Evolutionary conservation across 1,140 invertebrate species (phyloP).

Genomic region (Sesamia nonagrioides): DNA sequence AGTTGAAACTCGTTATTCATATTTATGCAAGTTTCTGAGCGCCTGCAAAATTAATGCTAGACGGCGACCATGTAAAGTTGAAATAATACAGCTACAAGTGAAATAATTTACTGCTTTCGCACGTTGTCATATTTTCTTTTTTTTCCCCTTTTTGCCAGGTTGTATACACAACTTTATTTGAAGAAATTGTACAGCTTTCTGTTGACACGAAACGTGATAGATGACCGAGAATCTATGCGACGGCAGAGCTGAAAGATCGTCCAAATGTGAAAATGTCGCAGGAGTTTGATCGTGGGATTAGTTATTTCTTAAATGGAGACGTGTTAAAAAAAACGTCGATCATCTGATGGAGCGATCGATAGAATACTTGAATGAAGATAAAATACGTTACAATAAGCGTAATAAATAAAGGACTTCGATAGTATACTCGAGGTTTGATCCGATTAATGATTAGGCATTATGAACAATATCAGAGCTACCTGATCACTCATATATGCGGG

Average conservation of each 20-base stretch:
- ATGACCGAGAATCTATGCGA: conserved; percentile 2
- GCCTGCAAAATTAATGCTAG: conserved; percentile 57
- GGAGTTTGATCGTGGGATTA: neutral
- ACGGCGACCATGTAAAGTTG: conserved; percentile 55
- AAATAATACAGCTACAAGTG: conserved; percentile 55
- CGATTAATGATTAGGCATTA: neutral
- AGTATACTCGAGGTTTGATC: neutral
- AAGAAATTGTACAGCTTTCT: neutral
- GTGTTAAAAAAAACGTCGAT: conserved; percentile 1
- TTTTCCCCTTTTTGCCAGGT: neutral
- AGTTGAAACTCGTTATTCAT: conserved; percentile 69
- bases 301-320: conserved; percentile 12
- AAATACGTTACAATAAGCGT: neutral
- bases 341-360: neutral
- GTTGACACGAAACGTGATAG: conserved; percentile 9
- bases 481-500: too few relatives aligned
- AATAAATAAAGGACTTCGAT: neutral
- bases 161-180: neutral
- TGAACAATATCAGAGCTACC: too few relatives aligned
- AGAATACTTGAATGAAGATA: neutral
- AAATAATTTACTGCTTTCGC: conserved; percentile 50
- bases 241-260: conserved; percentile 20
- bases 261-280: conserved; percentile 6
- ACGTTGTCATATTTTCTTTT: conserved; percentile 9
- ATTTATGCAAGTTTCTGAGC: conserved; percentile 65